Conservation (phyloP, 2,888 invertebrate species). For the Andrena bicolor region DNA sequence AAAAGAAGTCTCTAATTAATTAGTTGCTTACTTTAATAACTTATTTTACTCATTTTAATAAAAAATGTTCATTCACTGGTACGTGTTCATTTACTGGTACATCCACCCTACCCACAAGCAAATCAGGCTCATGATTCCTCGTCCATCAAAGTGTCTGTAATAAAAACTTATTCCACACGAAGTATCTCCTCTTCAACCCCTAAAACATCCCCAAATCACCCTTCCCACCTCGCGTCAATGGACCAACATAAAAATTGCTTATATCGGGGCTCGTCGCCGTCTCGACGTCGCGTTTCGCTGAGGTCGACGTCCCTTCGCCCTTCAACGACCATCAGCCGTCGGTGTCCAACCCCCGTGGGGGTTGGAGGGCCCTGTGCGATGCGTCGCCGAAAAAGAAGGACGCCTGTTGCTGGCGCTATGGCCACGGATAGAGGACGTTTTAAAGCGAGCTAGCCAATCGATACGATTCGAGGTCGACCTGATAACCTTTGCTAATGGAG, state of each 20-base stretch:
- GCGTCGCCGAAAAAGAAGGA: constrained; percentile 36
- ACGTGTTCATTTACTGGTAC: too few relatives aligned
- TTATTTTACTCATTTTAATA: too few relatives aligned
- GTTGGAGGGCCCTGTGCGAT: neutral
- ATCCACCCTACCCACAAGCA: too few relatives aligned
- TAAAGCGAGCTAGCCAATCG: constrained; percentile 66
- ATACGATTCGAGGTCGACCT: constrained; percentile 75
- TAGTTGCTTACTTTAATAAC: too few relatives aligned
- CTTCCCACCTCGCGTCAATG: neutral
- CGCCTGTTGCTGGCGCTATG: constrained; percentile 56
- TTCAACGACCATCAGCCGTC: constrained; percentile 1
- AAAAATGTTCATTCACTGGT: too few relatives aligned
- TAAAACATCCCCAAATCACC: neutral
- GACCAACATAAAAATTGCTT: neutral
- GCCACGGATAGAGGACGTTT: constrained; percentile 52
- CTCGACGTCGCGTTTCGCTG: neutral
- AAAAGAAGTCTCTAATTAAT: too few relatives aligned
- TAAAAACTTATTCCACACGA: too few relatives aligned
- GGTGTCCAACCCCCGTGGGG: neutral
- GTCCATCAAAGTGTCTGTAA: too few relatives aligned
- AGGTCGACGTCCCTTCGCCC: constrained; percentile 40
- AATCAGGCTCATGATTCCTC: neutral
- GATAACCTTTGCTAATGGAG: constrained; percentile 76
- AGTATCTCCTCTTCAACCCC: neutral
- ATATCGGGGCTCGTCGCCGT: neutral